Percentiles rank a stretch among this genome's conserved stretches.
These are phyloP conservation scores for Boloria euphrosyne DNA, from an alignment of 2,888 invertebrate genomes.

Conservation along the genomic window DNA sequence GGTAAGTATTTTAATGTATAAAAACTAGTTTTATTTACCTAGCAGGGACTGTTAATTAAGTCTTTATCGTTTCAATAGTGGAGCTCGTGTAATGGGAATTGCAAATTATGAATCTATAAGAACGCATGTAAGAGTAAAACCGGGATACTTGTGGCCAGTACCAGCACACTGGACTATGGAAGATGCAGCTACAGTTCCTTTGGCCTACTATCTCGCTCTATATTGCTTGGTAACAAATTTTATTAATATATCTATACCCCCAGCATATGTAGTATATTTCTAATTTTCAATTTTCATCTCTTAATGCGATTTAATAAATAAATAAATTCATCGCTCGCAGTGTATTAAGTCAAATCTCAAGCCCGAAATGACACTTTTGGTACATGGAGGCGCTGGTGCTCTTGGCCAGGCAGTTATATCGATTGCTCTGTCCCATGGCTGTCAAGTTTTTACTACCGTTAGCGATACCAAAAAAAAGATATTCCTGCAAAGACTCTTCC, in stretches of 20 bases:
- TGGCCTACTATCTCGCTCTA: slow-evolving; percentile 84
- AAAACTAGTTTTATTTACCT: slow-evolving; percentile 8
- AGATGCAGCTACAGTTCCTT: slow-evolving; percentile 89
- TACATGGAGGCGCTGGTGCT: slow-evolving; percentile 63
- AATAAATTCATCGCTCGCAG: slow-evolving; percentile 41
- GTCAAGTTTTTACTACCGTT: slow-evolving; percentile 61
- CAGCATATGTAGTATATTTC: background rate
- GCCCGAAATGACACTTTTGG: slow-evolving; percentile 45
- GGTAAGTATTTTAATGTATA: slow-evolving; percentile 42
- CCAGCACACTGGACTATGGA: slow-evolving; percentile 86
- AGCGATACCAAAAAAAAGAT: slow-evolving; percentile 58
- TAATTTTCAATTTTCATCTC: background rate
- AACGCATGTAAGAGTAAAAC: slow-evolving; percentile 75
- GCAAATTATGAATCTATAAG: slow-evolving; percentile 77
- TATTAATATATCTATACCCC: background rate
- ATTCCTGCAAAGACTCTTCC: slow-evolving; percentile 59
- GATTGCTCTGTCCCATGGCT: slow-evolving; percentile 53
- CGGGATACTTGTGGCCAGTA: slow-evolving; percentile 83
- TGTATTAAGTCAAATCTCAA: slow-evolving; percentile 41
- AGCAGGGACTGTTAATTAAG: background rate
- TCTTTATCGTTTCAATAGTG: slow-evolving; percentile 51
- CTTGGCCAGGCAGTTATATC: slow-evolving; percentile 63
- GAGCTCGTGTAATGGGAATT: slow-evolving; percentile 85
- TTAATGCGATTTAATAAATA: background rate
- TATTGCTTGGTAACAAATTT: slow-evolving; percentile 54